These are phyloP conservation scores for Gymnothorax javanicus DNA, from an alignment of 2,797 vertebrate species.

Conservation along the genomic window DNA sequence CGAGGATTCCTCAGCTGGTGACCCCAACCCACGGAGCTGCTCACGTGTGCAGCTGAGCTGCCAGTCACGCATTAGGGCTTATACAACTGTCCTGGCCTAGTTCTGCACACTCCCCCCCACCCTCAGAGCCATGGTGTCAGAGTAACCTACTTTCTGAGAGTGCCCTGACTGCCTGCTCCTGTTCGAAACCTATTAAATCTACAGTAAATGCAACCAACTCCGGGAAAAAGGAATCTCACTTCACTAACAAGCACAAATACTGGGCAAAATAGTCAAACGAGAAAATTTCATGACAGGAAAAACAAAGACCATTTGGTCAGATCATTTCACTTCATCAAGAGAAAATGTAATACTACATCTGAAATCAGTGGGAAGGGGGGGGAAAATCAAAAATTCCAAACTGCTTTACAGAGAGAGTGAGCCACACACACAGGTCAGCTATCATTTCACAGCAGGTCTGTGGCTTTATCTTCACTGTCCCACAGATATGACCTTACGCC, in stretches of 20 bases:
- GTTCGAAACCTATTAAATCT: not conserved
- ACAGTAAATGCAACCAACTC: too few species aligned
- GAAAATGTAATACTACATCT: not conserved
- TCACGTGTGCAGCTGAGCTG: not conserved
- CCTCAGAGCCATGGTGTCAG: not conserved
- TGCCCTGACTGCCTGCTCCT: not conserved
- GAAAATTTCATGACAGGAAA: not conserved
- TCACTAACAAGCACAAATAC: not conserved
- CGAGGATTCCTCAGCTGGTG: not conserved
- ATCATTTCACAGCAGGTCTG: not conserved
- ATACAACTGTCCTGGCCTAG: conserved; percentile 13
- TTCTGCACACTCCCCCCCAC: not conserved
- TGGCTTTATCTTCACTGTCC: not conserved
- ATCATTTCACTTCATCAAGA: not conserved
- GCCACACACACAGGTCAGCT: not conserved
- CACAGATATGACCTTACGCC: not conserved
- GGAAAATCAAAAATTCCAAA: not conserved
- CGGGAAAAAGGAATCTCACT: too few species aligned
- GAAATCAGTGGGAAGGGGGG: not conserved
- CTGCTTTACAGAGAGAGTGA: not conserved
- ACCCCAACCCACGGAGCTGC: not conserved
- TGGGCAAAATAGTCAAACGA: not conserved
- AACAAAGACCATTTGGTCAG: not conserved
- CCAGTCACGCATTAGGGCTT: not conserved
- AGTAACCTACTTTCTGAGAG: not conserved